A percentile compares a stretch with the other conserved stretches of the same genome.
Conservation (phyloP, 2,888 invertebrate species). For the Julus scandinavius region DNA sequence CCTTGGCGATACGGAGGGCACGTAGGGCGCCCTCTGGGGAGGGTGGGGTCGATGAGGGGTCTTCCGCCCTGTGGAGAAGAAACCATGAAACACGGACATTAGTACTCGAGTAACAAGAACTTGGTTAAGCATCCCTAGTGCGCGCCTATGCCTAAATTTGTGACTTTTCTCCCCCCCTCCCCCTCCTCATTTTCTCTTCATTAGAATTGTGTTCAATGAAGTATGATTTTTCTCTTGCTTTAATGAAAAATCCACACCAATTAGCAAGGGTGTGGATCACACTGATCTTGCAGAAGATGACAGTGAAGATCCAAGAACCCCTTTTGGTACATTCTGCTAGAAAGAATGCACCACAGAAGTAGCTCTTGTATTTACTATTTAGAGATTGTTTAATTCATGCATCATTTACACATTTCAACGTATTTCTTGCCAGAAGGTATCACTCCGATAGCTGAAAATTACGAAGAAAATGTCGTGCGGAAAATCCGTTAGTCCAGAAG, state of each 20-base stretch:
- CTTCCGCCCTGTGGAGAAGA: slow-evolving; percentile 22
- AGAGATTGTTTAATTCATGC: neutral
- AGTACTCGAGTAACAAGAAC: neutral
- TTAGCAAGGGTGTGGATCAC: too few species aligned
- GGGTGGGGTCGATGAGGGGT: slow-evolving; percentile 41
- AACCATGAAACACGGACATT: slow-evolving; percentile 20
- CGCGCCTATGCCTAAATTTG: neutral
- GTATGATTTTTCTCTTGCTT: too few species aligned
- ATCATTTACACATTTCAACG: neutral
- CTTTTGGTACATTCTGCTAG: too few species aligned
- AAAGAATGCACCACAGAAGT: too few species aligned
- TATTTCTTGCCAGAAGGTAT: slow-evolving; percentile 34
- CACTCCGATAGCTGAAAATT: slow-evolving; percentile 30
- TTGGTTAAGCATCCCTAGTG: neutral
- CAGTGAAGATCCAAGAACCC: neutral
- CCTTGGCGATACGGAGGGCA: slow-evolving; percentile 51
- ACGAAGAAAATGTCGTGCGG: neutral
- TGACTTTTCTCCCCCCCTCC: too few species aligned
- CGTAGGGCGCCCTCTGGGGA: slow-evolving; percentile 46
- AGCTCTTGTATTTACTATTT: too few species aligned
- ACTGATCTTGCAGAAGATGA: neutral
- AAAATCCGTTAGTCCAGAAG: neutral
- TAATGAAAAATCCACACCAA: too few species aligned
- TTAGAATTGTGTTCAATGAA: too few species aligned
- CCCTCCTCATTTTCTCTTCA: too few species aligned